Evolutionary conservation across 2,113 vertebrate species (phyloP).

Genomic region (Natator depressus): DNA sequence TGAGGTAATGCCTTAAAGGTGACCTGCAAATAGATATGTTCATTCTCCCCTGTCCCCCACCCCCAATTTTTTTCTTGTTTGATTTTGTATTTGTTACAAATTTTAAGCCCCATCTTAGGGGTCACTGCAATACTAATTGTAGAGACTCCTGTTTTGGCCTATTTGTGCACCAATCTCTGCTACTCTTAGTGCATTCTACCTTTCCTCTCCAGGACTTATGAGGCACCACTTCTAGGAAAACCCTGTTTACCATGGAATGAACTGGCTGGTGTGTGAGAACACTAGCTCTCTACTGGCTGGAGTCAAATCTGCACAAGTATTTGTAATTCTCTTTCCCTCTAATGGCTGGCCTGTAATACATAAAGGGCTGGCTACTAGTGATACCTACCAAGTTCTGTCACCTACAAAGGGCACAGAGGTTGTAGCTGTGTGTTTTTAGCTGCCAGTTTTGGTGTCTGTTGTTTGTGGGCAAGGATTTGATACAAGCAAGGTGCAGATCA

Average conservation of each 20-base stretch:
- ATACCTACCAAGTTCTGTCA: rapidly evolving
- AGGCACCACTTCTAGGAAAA: background rate
- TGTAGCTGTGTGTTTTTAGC: background rate
- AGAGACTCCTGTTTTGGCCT: background rate
- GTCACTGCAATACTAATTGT: background rate
- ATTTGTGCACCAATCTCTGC: background rate
- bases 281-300: background rate
- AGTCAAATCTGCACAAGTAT: background rate
- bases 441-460: background rate
- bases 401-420: background rate
- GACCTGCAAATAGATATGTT: background rate
- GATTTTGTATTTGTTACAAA: background rate
- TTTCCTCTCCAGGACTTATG: background rate
- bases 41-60: background rate
- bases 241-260: background rate
- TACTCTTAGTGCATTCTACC: background rate
- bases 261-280: background rate
- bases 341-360: background rate
- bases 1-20: background rate
- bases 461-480: rapidly evolving
- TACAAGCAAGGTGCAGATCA: background rate
- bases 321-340: background rate
- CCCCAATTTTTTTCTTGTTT: background rate
- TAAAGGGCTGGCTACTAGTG: background rate
- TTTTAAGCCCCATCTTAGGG: background rate